Conservation (phyloP, 1,140 invertebrate genomes). For the Bombus turneri region DNA sequence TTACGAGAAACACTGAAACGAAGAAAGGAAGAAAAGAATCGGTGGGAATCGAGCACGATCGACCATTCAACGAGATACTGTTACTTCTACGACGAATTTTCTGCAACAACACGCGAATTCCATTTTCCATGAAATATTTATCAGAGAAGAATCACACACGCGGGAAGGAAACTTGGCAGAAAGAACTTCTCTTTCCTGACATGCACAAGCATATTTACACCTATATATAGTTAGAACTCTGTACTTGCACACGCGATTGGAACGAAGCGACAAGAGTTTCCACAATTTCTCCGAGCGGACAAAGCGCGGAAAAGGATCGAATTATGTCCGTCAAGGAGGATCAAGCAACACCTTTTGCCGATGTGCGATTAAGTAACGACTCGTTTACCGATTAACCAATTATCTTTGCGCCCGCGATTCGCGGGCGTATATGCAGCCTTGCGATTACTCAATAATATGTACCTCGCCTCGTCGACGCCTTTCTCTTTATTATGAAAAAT, state of each 20-base stretch:
- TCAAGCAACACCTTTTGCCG: neutral
- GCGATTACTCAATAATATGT: constrained; percentile 45
- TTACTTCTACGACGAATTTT: neutral
- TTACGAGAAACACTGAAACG: neutral
- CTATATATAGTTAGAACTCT: neutral
- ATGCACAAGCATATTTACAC: no score
- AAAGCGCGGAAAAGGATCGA: constrained; percentile 20
- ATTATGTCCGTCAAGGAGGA: neutral
- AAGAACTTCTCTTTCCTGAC: neutral
- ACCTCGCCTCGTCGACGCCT: constrained; percentile 15
- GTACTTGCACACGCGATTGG: neutral
- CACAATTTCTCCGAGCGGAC: constrained; percentile 37
- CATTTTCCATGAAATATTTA: neutral
- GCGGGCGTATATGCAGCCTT: constrained; percentile 25
- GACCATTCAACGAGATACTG: no score
- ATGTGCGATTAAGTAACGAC: constrained; percentile 30
- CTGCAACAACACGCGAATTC: neutral
- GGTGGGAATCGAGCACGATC: neutral
- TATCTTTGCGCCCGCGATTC: constrained; percentile 45
- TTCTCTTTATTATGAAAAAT: constrained; percentile 59
- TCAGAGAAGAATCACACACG: neutral
- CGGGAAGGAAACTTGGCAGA: neutral
- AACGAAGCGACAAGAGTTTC: constrained; percentile 10
- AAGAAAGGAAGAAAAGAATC: neutral
- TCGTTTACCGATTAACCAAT: constrained; percentile 35